Percentiles rank a stretch among this genome's conserved stretches.
Evolutionary conservation across 2,797 vertebrate genomes (phyloP).

Genomic region (Meda fulgida): DNA sequence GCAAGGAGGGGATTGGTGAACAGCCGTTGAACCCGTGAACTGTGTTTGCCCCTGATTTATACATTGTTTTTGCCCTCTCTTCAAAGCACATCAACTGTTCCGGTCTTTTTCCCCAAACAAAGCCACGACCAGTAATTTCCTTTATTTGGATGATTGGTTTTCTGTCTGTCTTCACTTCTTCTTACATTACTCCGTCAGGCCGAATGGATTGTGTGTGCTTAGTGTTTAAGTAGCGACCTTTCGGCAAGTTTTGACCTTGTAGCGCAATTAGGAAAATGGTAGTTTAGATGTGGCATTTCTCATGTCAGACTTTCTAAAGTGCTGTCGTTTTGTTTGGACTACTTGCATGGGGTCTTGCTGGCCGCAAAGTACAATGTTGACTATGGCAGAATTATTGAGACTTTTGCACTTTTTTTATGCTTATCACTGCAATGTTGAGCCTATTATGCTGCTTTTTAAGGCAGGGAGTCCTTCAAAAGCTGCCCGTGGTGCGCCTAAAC

Average conservation of each 20-base stretch:
- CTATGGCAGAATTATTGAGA: background rate
- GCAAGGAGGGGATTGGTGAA: slow-evolving; percentile 68
- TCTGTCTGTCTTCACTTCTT: slow-evolving; percentile 33
- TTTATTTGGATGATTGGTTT: slow-evolving; percentile 50
- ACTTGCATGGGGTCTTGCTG: background rate
- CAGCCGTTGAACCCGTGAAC: slow-evolving; percentile 83
- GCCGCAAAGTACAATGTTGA: background rate
- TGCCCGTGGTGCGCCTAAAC: background rate
- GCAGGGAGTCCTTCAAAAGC: background rate
- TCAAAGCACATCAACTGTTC: slow-evolving; percentile 56
- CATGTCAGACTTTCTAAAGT: slow-evolving; percentile 20
- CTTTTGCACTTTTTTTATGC: background rate
- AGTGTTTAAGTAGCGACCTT: slow-evolving; percentile 33
- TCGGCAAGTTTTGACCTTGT: slow-evolving; percentile 28
- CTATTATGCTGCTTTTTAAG: background rate
- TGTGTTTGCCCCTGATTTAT: slow-evolving; percentile 72
- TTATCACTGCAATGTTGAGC: background rate
- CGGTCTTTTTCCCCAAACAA: slow-evolving; percentile 44
- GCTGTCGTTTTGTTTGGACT: background rate
- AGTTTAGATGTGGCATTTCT: slow-evolving; percentile 12
- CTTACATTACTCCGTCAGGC: slow-evolving; percentile 30
- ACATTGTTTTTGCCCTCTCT: slow-evolving; percentile 52
- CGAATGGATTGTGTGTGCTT: slow-evolving; percentile 24
- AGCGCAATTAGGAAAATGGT: slow-evolving; percentile 24
- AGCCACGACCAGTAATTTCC: slow-evolving; percentile 50